phyloP scores from a whole-genome alignment of 2,888 invertebrate species.

The Thecophora atra region DNA sequence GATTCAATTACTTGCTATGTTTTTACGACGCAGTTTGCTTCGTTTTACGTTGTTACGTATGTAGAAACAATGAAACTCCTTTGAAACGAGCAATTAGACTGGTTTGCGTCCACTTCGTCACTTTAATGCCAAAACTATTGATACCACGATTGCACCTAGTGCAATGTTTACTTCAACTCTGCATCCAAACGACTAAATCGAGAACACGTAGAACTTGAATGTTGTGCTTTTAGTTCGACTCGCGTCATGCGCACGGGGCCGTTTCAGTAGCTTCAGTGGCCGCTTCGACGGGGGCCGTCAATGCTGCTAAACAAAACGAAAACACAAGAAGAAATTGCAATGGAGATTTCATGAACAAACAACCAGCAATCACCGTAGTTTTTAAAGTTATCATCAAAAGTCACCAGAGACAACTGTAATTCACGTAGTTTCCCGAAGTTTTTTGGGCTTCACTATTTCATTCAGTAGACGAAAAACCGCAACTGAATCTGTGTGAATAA shows the following conservation, averaged over 20 bases:
- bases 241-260: slow-evolving; percentile 42
- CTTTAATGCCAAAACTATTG: background rate
- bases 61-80: slow-evolving; percentile 25
- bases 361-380: too few relatives aligned
- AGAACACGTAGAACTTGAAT: slow-evolving; percentile 46
- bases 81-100: slow-evolving; percentile 7
- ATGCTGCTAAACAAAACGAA: background rate
- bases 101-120: background rate
- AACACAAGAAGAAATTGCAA: too few relatives aligned
- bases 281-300: background rate
- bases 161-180: slow-evolving; percentile 37
- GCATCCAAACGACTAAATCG: slow-evolving; percentile 38
- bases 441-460: background rate
- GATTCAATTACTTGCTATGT: slow-evolving; percentile 23
- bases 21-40: slow-evolving; percentile 20
- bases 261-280: background rate
- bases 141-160: slow-evolving; percentile 5
- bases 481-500: background rate
- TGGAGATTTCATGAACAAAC: too few relatives aligned
- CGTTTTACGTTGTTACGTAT: slow-evolving; percentile 19
- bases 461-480: background rate
- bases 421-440: background rate
- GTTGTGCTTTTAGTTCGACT: slow-evolving; percentile 46
- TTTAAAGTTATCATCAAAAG: background rate
- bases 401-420: background rate